Base-by-base conservation (phyloP, 2,888 invertebrate species). In the Anarsia innoxiella region DNA sequence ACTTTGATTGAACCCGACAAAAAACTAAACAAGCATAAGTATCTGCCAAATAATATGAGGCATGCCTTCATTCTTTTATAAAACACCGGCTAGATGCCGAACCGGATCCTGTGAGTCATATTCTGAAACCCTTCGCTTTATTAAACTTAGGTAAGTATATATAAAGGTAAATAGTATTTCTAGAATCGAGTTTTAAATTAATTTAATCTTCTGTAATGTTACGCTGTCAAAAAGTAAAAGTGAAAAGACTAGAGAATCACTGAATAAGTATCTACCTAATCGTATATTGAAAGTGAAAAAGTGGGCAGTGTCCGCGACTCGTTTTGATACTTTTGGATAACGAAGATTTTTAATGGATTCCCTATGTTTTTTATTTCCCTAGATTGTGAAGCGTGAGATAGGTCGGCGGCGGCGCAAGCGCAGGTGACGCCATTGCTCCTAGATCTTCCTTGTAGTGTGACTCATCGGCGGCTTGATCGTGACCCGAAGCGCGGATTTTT, bases 371-470 rank as follows among this genome's bases (percentile, higher is more conserved):
- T n/a, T n/a, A n/a, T n/a, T n/a, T n/a, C n/a, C n/a, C n/a, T n/a
- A n/a, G n/a, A 53, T 63, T 64, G 48, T 32, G 42, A 58, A 53
- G 56, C 67, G 67, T 68, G 67, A 66, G 57, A 46, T 46, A 50
- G 49, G 48, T 51, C 48, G 39, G 42, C 49, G 40, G 52, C 44
- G 41, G 48, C 51, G 44, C 44, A 34, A 48, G 37, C 40, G 45
- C 36, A 48, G 69, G 70, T 82, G 82, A 82, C 79, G 82, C 65
- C 80, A 82, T 72, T 55, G 56, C 61, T 56, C 66, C 72, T 58
- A 66, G 70, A 73, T 77, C 79, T 80, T 82, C 82, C 79, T 79
- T 60, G 62, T 72, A 63, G 32, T 47, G 55, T 83, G 83, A 83
- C 62, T 83, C 82, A 84, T 63, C 57, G 41, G 37, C 48, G 45